Percentiles rank a stretch among this genome's conserved stretches.
Conservation (phyloP, 1,140 invertebrate species). For the Eurosta solidaginis region DNA sequence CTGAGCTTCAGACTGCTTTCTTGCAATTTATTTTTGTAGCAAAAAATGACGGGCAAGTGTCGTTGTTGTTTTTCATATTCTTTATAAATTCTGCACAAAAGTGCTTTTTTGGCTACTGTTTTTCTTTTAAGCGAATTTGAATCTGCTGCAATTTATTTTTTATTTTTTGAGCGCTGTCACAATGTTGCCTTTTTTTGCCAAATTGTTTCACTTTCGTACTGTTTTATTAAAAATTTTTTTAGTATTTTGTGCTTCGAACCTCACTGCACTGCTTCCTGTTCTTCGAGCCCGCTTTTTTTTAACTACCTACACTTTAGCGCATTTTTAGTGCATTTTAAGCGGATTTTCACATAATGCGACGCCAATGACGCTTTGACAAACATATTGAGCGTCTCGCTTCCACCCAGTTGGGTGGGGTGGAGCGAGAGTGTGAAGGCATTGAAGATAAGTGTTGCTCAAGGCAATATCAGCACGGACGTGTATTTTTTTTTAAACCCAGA, state of each 20-base stretch:
- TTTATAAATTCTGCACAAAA: not conserved
- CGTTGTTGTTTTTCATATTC: not conserved
- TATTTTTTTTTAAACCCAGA: too few relatives aligned
- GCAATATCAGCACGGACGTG: too few relatives aligned
- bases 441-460: too few relatives aligned
- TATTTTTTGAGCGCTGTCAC: not conserved
- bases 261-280: not conserved
- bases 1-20: not conserved
- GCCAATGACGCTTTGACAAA: not conserved
- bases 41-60: not conserved
- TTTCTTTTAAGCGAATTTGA: too few relatives aligned
- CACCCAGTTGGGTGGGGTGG: not conserved
- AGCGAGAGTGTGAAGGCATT: not conserved
- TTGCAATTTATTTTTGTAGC: not conserved
- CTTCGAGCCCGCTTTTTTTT: not conserved
- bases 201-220: not conserved
- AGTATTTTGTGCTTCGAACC: not conserved
- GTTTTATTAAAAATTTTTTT: not conserved
- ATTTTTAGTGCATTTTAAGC: constrained; percentile 30
- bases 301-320: not conserved
- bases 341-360: constrained; percentile 32
- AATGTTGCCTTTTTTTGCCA: not conserved
- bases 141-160: not conserved
- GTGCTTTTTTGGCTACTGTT: not conserved
- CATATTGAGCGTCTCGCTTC: not conserved